Conservation (phyloP, 2,888 invertebrate species). For the Troides helena region DNA sequence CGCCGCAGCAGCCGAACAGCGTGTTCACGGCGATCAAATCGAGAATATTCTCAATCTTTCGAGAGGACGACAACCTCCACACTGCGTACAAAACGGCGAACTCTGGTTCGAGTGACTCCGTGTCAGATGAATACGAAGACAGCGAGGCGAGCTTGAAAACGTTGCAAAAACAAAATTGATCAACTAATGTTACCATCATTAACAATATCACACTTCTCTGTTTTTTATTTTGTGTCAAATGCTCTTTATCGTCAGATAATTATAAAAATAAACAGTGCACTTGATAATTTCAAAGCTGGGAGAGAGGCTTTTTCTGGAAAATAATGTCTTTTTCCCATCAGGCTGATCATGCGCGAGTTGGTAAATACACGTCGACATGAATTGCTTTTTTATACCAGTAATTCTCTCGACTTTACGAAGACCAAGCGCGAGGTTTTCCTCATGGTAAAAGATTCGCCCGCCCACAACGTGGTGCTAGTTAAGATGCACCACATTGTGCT, state of each 20-base stretch:
- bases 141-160: slow-evolving; percentile 6
- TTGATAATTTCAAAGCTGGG: too few species aligned
- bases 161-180: neutral
- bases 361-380: too few species aligned
- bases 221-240: neutral
- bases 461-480: too few species aligned
- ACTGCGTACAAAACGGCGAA: neutral
- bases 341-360: too few species aligned
- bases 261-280: too few species aligned
- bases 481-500: too few species aligned
- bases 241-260: neutral
- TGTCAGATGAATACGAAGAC: neutral
- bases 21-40: slow-evolving; percentile 27
- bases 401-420: too few species aligned
- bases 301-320: too few species aligned
- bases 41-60: slow-evolving; percentile 23
- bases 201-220: neutral
- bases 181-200: neutral
- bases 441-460: too few species aligned
- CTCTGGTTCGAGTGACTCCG: slow-evolving; percentile 2
- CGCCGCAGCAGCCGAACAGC: slow-evolving; percentile 10
- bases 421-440: too few species aligned
- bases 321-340: too few species aligned
- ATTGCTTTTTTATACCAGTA: too few species aligned
- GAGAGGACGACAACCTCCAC: slow-evolving; percentile 6